Evolutionary conservation across 2,113 vertebrate species (phyloP).

Genomic region (Rhinoderma darwinii): DNA sequence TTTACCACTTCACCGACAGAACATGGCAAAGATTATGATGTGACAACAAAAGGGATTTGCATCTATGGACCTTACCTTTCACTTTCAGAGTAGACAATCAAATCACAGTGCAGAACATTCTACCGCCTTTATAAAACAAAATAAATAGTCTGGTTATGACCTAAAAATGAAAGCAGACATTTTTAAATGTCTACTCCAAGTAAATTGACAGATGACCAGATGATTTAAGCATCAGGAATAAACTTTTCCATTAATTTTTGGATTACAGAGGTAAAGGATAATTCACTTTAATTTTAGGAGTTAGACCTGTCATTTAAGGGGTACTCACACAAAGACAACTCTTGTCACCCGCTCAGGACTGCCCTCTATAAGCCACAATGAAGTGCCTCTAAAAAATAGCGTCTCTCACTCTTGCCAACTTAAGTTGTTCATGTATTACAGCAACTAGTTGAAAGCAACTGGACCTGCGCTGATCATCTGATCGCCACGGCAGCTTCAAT

Average conservation of each 20-base stretch:
- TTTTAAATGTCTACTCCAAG: background rate
- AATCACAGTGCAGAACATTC: background rate
- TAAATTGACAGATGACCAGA: background rate
- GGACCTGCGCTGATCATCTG: too few species aligned
- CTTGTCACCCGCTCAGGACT: too few species aligned
- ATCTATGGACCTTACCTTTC: constrained; percentile 22
- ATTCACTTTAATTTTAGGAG: too few species aligned
- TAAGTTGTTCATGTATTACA: too few species aligned
- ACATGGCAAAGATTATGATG: constrained; percentile 31
- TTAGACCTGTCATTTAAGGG: too few species aligned
- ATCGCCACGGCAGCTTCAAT: too few species aligned
- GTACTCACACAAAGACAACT: too few species aligned
- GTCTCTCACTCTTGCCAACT: too few species aligned
- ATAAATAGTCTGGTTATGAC: background rate
- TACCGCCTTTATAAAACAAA: background rate
- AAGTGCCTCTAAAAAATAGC: too few species aligned
- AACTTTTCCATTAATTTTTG: background rate
- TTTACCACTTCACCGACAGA: constrained; percentile 22
- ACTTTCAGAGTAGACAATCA: background rate
- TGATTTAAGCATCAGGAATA: background rate
- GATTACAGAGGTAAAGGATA: background rate
- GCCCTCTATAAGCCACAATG: too few species aligned
- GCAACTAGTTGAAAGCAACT: too few species aligned
- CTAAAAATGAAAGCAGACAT: background rate
- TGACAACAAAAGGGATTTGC: constrained; percentile 47